Evolutionary conservation across 2,797 vertebrate species (phyloP), one percentile per base, ranked within the genome.

Genomic region (Xiphophorus birchmanni): DNA sequence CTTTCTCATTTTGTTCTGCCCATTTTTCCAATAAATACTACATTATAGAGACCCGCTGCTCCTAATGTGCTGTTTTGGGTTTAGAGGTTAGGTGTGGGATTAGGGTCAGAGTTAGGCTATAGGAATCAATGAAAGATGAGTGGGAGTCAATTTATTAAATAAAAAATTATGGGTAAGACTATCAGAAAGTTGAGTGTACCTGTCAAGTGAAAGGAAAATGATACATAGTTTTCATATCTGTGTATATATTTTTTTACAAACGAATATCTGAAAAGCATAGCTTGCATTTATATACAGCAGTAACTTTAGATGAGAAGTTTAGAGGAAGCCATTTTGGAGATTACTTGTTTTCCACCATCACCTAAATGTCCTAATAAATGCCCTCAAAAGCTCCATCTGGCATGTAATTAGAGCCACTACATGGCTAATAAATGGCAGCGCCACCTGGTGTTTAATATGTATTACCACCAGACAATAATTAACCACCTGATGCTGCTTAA

Each of bases 391-490:
- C 17, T 0, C 63, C 21, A 23, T 21, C 37, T 42, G 9, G 65
- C 37, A 12, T 42, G 23, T 5, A 23, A 40, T 69, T 37, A 65
- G 17, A 32, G 35, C 8, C 63, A 65, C 63, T 65, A 65, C 63
- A 37, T 37, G 35, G 7, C 63, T 65, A 63, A 35, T 35, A 37
- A 65, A 65, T 37, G 32, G 3, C 1, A 71, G 23, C 12, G 67
- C 67, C 40, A 44, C 67, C 40, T 71, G 67, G 67, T 44, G 26
- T 44, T 71, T 71, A 71, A 10, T 71, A n/a, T 29, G 69, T 72
- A 26, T 40, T 42, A 23, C 69, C 23, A n/a, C 4, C 23, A 45
- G 12, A n/a, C 11, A 45, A 7, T 44, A n/a, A 71, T 42, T 26
- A 44, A 71, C 12, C 21, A 63, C 32, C 58, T 18, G 17, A 4